These are phyloP conservation scores for Dryoscopus gambensis DNA, from an alignment of 2,113 vertebrate species.

Conservation along the genomic window DNA sequence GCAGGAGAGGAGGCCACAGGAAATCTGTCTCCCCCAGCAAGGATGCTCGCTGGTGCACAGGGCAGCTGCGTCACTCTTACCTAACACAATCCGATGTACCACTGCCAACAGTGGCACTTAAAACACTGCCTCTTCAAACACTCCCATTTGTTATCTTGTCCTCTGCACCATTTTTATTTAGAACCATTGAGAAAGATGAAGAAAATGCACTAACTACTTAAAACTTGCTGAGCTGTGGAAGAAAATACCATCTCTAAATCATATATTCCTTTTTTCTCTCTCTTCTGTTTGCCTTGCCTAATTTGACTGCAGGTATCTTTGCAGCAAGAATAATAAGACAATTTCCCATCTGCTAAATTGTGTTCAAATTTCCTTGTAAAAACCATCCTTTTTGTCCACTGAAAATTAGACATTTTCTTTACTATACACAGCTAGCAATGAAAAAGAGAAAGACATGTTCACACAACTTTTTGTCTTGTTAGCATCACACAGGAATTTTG, in stretches of 20 bases:
- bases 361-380: not conserved
- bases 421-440: not conserved
- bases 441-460: not conserved
- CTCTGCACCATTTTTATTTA: not conserved
- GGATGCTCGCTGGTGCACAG: accelerated
- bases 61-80: not conserved
- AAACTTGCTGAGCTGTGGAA: not conserved
- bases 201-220: not conserved
- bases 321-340: too few relatives aligned
- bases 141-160: not conserved
- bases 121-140: not conserved
- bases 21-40: not conserved
- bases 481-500: not conserved
- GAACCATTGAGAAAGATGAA: not conserved
- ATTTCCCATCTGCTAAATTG: not conserved
- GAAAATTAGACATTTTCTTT: not conserved
- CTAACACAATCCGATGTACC: not conserved
- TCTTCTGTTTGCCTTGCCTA: not conserved
- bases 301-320: not conserved
- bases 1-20: not conserved
- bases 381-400: not conserved
- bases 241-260: not conserved
- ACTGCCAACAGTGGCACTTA: not conserved
- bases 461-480: not conserved
- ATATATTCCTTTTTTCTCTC: not conserved